These are phyloP conservation scores for Pedicia rivosa DNA, from an alignment of 2,888 invertebrate species.

Conservation along the genomic window DNA sequence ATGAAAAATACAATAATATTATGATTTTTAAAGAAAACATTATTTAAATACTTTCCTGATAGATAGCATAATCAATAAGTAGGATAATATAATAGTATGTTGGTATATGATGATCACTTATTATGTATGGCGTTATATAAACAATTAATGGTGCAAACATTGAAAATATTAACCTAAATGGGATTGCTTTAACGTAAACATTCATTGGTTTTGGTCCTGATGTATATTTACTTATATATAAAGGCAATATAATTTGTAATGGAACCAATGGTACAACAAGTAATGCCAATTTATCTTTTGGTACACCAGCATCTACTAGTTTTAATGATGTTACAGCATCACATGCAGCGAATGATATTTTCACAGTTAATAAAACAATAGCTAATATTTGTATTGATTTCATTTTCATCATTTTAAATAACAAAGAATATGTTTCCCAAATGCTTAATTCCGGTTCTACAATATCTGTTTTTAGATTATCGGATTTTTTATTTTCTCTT, in stretches of 20 bases:
- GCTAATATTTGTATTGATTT: slow-evolving; percentile 67
- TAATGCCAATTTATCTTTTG: slow-evolving; percentile 84
- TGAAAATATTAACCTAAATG: slow-evolving; percentile 72
- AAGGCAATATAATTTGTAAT: slow-evolving; percentile 80
- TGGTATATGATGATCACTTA: slow-evolving; percentile 47
- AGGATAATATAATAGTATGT: slow-evolving; percentile 62
- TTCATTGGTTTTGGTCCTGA: slow-evolving; percentile 80
- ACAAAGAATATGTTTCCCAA: slow-evolving; percentile 61
- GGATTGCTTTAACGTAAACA: slow-evolving; percentile 76
- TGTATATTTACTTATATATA: slow-evolving; percentile 58
- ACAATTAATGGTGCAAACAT: slow-evolving; percentile 70
- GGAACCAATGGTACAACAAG: slow-evolving; percentile 89
- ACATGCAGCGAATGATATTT: slow-evolving; percentile 87
- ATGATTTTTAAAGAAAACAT: neutral
- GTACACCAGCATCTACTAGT: slow-evolving; percentile 89
- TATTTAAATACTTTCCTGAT: slow-evolving; percentile 49
- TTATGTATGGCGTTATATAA: slow-evolving; percentile 63
- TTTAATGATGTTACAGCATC: slow-evolving; percentile 92
- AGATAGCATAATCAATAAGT: slow-evolving; percentile 65
- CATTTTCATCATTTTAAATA: slow-evolving; percentile 69
- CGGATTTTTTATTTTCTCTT: slow-evolving; percentile 57
- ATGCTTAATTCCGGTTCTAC: slow-evolving; percentile 30
- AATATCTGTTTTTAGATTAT: slow-evolving; percentile 29
- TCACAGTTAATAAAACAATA: slow-evolving; percentile 71
- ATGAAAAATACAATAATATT: slow-evolving; percentile 1